Evolutionary conservation across 2,888 invertebrate genomes (phyloP), one percentile per base, ranked within the genome.

Genomic region (Bruchidius siliquastri): DNA sequence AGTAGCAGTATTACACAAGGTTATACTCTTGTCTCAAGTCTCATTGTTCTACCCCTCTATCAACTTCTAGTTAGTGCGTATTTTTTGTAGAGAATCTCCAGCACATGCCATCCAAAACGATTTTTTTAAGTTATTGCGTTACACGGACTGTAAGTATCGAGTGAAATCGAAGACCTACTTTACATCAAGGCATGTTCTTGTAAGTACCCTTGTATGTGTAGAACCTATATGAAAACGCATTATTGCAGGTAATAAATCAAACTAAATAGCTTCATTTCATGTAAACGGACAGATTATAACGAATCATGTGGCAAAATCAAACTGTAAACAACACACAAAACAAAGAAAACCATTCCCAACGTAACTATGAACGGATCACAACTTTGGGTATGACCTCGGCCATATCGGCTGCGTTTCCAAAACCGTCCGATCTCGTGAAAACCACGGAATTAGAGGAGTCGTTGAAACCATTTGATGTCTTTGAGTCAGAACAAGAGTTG

Each of bases 341-440:
- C 76, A 84, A 82, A 78, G 83, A 83, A 78, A 81, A 81, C 72
- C 76, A 79, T 22, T 74, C 76, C 66, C 78, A 81, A 69, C 78
- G 89, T 77, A 90, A 88, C 79, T 89, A 89, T 77, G 89, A 89
- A 81, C 90, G 90, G 81, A 85, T 90, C 78, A 90, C 90, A 81
- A 93, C 93, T 8, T 83, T 94, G 83, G 98, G 98, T 73, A 96
- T 98, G 92, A 98, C 98, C 8, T 96, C 97, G 22, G 97, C 98
- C 74, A 97, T 98, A 78, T 97, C 96, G 79, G 89, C 93, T 84
- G 96, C 96, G 76, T 91, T 91, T 76, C 96, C 96, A 20, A 95
- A 94, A 85, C 92, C 92, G 21, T 88, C 91, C 75, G 96, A 97
- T 86, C 86, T 93, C 72, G 90, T 91, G 76, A 90, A 93, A 83